Conservation (phyloP, 2,797 vertebrate genomes). For the Corythornis leucogaster region DNA sequence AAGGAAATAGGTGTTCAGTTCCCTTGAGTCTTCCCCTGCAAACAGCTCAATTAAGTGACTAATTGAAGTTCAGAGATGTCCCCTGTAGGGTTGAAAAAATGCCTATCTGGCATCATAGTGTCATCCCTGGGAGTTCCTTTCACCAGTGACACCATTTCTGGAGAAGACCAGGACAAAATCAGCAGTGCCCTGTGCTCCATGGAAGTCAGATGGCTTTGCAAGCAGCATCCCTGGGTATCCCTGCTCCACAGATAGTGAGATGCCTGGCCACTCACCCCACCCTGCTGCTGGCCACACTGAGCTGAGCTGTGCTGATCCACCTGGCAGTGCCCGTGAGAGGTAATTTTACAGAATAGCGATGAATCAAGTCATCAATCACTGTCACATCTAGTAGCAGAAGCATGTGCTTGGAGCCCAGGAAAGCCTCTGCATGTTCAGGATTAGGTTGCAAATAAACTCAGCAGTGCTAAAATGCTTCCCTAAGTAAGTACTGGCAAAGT, state of each 20-base stretch:
- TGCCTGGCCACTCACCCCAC: neutral
- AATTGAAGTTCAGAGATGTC: conserved; percentile 31
- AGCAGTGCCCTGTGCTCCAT: neutral
- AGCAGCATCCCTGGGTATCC: conserved; percentile 31
- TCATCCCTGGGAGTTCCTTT: neutral
- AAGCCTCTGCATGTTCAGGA: conserved; percentile 68
- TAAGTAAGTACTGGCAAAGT: conserved; percentile 55
- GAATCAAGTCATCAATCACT: conserved; percentile 71
- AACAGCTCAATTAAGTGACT: conserved; percentile 61
- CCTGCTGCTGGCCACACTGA: neutral
- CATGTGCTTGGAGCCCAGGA: conserved; percentile 22
- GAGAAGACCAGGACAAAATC: neutral
- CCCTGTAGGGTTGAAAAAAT: neutral
- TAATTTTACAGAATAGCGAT: conserved; percentile 20
- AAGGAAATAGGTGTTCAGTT: conserved; percentile 17
- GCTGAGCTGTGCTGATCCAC: neutral
- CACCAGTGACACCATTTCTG: neutral
- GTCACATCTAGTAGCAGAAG: conserved; percentile 44
- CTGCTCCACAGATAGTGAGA: neutral
- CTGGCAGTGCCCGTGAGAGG: conserved; percentile 29
- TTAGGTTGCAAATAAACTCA: conserved; percentile 72
- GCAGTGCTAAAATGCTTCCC: conserved; percentile 46
- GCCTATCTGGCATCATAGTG: neutral
- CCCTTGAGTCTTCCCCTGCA: conserved; percentile 35
- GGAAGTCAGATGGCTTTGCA: neutral